Conservation (phyloP, 2,888 invertebrate genomes). For the Ormyrus nitidulus region DNA sequence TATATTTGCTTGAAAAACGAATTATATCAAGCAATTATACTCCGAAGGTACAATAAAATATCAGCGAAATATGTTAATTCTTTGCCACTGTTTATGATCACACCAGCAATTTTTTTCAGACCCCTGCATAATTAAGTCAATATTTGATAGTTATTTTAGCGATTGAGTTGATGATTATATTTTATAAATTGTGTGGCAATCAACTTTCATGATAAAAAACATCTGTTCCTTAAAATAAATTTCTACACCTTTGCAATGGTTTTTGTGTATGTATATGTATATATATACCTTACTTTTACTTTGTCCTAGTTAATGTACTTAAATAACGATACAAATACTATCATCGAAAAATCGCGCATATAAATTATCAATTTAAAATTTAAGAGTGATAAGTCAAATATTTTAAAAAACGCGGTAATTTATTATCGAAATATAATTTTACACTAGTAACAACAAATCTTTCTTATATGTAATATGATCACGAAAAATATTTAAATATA, state of each 20-base stretch:
- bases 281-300: too few species aligned
- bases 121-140: slow-evolving; percentile 44
- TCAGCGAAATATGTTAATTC: slow-evolving; percentile 48
- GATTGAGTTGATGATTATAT: slow-evolving; percentile 44
- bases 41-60: slow-evolving; percentile 50
- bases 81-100: slow-evolving; percentile 52
- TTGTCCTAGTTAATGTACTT: too few species aligned
- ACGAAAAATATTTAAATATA: neutral
- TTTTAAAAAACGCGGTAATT: neutral
- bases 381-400: neutral
- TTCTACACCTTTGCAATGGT: slow-evolving; percentile 56
- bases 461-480: neutral
- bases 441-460: neutral
- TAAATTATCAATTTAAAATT: neutral
- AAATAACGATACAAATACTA: neutral
- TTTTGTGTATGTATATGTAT: neutral
- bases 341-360: neutral
- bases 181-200: slow-evolving; percentile 53
- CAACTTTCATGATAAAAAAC: slow-evolving; percentile 48
- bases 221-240: slow-evolving; percentile 56
- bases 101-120: slow-evolving; percentile 48
- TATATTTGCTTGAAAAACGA: slow-evolving; percentile 45
- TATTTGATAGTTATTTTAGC: slow-evolving; percentile 54
- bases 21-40: slow-evolving; percentile 50
- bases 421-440: neutral